Conservation (phyloP, 1,140 invertebrate species). For the Anastrepha ludens region DNA sequence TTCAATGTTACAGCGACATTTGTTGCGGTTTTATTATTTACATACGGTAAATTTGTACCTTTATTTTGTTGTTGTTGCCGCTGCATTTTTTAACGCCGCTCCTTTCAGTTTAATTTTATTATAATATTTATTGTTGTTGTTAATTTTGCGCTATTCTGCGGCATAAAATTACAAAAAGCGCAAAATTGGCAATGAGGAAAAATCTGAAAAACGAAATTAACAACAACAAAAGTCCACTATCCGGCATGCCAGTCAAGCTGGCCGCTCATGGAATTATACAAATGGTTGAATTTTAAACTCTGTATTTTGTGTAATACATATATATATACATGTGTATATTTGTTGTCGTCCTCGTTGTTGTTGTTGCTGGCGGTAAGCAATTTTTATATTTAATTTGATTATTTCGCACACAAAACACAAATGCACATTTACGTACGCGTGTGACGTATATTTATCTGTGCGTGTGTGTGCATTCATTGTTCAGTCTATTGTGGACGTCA, state of each 20-base stretch:
- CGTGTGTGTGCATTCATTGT: neutral
- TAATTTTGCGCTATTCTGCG: constrained; percentile 46
- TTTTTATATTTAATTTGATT: constrained; percentile 53
- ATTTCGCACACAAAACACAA: constrained; percentile 21
- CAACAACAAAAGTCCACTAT: neutral
- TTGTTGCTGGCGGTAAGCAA: constrained; percentile 27
- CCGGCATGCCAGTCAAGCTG: neutral
- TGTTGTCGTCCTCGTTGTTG: neutral
- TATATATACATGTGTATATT: neutral
- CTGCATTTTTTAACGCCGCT: constrained; percentile 52
- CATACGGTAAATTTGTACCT: constrained; percentile 14
- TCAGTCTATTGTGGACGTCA: neutral
- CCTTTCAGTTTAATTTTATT: constrained; percentile 27
- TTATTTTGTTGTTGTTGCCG: constrained; percentile 59
- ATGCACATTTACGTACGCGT: neutral
- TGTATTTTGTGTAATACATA: neutral
- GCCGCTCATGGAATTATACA: constrained; percentile 3
- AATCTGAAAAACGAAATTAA: neutral
- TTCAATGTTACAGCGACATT: constrained; percentile 44
- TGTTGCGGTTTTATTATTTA: constrained; percentile 51
- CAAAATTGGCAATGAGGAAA: constrained; percentile 6
- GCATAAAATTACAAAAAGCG: constrained; percentile 42
- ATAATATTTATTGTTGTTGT: constrained; percentile 58
- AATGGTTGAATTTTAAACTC: neutral
- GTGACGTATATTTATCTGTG: neutral